Evolutionary conservation across 2,797 vertebrate species (phyloP).

Genomic region (Alcedo atthis): DNA sequence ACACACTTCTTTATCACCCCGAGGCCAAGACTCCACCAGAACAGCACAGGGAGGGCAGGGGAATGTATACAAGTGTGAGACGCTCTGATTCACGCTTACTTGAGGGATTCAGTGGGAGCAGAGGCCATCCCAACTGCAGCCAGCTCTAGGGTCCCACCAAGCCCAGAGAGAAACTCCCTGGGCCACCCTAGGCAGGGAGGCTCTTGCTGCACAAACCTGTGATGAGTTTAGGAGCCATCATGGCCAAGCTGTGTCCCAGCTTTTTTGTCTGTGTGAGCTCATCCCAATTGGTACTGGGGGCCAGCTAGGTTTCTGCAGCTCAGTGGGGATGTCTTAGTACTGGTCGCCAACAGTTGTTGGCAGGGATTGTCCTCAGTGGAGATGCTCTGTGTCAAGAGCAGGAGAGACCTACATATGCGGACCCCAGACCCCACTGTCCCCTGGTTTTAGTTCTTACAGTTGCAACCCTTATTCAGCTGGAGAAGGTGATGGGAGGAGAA

Average conservation of each 20-base stretch:
- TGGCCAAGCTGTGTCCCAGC: neutral
- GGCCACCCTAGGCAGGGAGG: neutral
- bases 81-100: neutral
- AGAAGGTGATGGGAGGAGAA: neutral
- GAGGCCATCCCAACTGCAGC: neutral
- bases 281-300: fast-evolving
- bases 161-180: fast-evolving
- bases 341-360: neutral
- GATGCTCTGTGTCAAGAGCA: neutral
- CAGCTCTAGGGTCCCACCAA: neutral
- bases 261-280: neutral
- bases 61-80: neutral
- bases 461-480: neutral
- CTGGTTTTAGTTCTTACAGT: neutral
- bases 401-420: fast-evolving
- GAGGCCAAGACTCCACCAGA: constrained; percentile 20
- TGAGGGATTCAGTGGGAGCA: neutral
- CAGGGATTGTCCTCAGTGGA: neutral
- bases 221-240: neutral
- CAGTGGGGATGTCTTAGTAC: fast-evolving
- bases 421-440: fast-evolving
- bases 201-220: neutral
- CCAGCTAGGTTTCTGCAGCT: neutral
- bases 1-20: constrained; percentile 46
- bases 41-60: neutral